A percentile compares a stretch with the other conserved stretches of the same genome.
These are phyloP conservation scores for Porites lutea DNA, from an alignment of 64 coral and sea anemone species.

Conservation along the genomic window DNA sequence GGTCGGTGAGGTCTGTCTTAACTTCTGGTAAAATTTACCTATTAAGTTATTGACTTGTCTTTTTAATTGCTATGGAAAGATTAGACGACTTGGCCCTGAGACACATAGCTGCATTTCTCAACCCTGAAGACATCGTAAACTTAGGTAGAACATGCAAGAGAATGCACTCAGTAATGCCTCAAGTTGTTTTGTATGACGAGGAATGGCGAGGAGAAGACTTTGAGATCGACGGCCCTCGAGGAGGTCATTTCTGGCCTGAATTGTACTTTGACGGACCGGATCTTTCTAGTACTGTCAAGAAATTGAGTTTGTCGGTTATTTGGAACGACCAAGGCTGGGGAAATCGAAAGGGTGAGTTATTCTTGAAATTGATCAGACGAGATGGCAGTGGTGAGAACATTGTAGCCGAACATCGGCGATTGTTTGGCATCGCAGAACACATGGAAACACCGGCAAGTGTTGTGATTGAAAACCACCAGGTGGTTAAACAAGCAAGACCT, in stretches of 20 bases:
- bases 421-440: constrained; percentile 82
- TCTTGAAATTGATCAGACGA: constrained; percentile 55
- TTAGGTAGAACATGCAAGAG: constrained; percentile 26
- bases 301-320: constrained; percentile 27
- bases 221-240: constrained; percentile 14
- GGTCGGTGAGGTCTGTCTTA: no score
- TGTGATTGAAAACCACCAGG: constrained; percentile 1
- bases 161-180: constrained; percentile 46
- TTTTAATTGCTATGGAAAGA: constrained; percentile 33
- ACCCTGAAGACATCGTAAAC: constrained; percentile 60
- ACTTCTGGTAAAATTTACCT: no score
- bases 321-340: constrained; percentile 76
- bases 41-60: no score
- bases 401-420: constrained; percentile 9
- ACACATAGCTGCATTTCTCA: constrained; percentile 49
- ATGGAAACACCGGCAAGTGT: background rate
- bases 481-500: constrained; percentile 21
- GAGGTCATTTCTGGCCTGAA: constrained; percentile 47
- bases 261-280: constrained; percentile 61
- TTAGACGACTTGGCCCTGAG: constrained; percentile 26
- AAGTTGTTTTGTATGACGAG: background rate
- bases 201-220: constrained; percentile 44
- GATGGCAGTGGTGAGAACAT: background rate
- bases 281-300: constrained; percentile 1
- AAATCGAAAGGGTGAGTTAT: constrained; percentile 67